Base-by-base conservation (phyloP, 2,113 vertebrate genomes). In the Paracanthobrama guichenoti region DNA sequence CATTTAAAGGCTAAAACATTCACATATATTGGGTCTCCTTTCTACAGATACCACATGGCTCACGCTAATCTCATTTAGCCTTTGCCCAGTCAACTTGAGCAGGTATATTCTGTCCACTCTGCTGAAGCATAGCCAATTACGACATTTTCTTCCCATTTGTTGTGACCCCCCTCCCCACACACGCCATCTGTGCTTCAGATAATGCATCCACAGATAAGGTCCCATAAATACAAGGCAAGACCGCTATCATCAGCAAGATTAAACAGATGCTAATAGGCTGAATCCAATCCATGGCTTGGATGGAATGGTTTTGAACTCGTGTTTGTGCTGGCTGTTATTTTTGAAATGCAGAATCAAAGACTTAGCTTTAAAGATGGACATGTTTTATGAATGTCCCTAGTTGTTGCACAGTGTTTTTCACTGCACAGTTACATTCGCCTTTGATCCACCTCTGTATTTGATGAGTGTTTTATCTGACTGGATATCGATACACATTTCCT, bases 241-340 rank as follows among this genome's bases (percentile, higher is more conserved):
- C 87, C 88, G 90, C 92, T 91, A 91, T 90, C 88, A 92, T 93
- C 91, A 93, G 91, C 93, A 91, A 89, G 92, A 94, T 93, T 94
- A 93, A 89, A 90, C 89, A 90, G 86, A 90, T 91, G 90, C 91
- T 90, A 86, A 89, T 90, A 79, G 26, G 88, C 89, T 85, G 75
- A 85, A 60, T 89, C 72, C 84, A 86, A 89, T 92, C 88, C 86
- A 48, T 72, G 66, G 76, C 35, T 78, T 86, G 76, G 55, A 35
- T 85, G 88, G 69, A 86, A 39, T 55, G 85, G 85, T 72, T 16
- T 26, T 16, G 60, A 57, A 84, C 84, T 76, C 76, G 81, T 73
- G 89, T 88, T 87, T 50, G 66, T 69, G 82, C 74, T 84, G 80
- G 66, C 48, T 84, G 20, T 22, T 31, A 18, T 24, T 59, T 83